Evolutionary conservation across 2,113 vertebrate species (phyloP).

Genomic region (Phrynosoma blainvillii): DNA sequence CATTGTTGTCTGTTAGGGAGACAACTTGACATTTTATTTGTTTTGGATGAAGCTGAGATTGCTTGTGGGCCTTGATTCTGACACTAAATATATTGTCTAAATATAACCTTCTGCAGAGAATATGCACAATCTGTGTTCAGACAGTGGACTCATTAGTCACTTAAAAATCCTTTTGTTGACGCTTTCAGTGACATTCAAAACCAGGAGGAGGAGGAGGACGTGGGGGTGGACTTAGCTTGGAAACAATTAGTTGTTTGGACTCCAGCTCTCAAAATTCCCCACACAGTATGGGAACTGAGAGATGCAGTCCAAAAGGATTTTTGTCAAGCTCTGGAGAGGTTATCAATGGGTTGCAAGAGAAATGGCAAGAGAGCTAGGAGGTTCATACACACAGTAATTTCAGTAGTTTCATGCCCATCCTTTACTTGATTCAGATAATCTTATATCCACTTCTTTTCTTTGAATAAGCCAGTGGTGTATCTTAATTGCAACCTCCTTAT

Average conservation of each 20-base stretch:
- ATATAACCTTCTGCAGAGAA: not conserved
- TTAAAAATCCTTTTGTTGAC: not conserved
- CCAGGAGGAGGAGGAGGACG: not conserved
- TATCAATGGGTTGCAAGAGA: too few species aligned
- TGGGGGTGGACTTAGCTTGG: not conserved
- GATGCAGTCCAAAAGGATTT: not conserved
- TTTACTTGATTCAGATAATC: constrained; percentile 25
- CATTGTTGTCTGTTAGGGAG: not conserved
- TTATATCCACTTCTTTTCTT: constrained; percentile 55
- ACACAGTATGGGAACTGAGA: not conserved
- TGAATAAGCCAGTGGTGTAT: constrained; percentile 43
- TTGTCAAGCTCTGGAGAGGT: too few species aligned
- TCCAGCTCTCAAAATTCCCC: not conserved
- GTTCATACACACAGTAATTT: too few species aligned
- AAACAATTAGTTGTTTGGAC: not conserved
- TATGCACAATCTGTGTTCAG: not conserved
- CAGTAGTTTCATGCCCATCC: not conserved
- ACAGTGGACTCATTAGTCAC: not conserved
- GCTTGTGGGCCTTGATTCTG: not conserved
- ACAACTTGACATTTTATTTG: not conserved
- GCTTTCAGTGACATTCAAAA: not conserved
- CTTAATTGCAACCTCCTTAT: constrained; percentile 64
- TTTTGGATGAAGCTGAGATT: not conserved
- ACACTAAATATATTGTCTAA: not conserved
- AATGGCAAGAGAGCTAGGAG: too few species aligned